Evolutionary conservation across 1,140 invertebrate genomes (phyloP), one percentile per base, ranked within the genome.

Genomic region (Bombus breviceps): DNA sequence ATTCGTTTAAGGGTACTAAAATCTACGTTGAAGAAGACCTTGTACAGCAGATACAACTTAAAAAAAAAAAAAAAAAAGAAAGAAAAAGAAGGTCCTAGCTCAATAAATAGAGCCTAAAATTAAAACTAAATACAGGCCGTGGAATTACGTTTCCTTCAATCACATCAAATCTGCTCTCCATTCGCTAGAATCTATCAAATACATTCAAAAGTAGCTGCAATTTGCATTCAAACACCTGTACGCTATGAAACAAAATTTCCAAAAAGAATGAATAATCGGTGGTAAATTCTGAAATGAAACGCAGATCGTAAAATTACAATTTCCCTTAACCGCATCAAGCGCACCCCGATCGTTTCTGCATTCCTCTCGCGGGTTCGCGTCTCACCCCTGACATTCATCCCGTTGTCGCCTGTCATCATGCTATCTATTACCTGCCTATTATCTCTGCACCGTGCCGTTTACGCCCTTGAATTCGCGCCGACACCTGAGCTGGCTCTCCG

Each of bases 381-480:
- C 53, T 73, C 68, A 32, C 81, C 82, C 59, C 53, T 66, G 88
- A 88, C 68, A 86, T 64, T 85, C 86, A 88, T 83, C 83, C 86
- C 66, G 59, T 84, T 75, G 39, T 86, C 86, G 91, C 81, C 91
- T 94, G 93, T 94, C 91, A 94, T 94, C 93, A 92, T 83, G 79
- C 77, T 88, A 91, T 88, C 92, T 86, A 93, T 93, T 91, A 93
- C 88, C 91, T 90, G 87, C 78, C 91, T 89, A 94, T 94, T 94
- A 94, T 86, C 85, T 80, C 85, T 88, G 93, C 89, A 92, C 82
- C 83, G 86, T 87, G 89, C 71, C 87, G 89, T 90, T 92, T 87
- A 87, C 83, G 86, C 91, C 73, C 84, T 66, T 69, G 89, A 84
- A 86, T 83, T 77, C 87, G 87, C 79, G 83, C 69, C 73, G 53